Evolutionary conservation across 30 jellyfish, hydroid and myxozoan species (phyloP).

Genomic region (Aurelia sp.): DNA sequence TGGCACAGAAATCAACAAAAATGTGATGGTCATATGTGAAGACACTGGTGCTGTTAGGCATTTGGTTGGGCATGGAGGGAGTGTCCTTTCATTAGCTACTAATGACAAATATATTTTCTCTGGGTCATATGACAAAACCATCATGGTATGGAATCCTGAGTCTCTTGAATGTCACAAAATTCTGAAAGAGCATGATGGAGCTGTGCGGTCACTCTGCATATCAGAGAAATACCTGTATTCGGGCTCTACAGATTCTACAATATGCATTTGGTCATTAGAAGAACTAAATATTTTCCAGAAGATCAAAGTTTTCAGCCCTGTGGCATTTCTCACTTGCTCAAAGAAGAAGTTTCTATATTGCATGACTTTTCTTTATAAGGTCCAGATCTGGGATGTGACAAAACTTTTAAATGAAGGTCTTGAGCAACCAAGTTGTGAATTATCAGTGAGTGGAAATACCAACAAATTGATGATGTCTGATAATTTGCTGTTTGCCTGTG

Average conservation of each 20-base stretch:
- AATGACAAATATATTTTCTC: constrained; percentile 59
- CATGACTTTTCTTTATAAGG: constrained; percentile 40
- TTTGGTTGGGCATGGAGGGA: constrained; percentile 81
- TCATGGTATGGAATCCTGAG: constrained; percentile 83
- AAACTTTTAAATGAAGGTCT: constrained; percentile 10
- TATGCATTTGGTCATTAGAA: constrained; percentile 62
- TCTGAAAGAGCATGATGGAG: constrained; percentile 73
- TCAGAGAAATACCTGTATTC: constrained; percentile 62
- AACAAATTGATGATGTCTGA: constrained; percentile 49
- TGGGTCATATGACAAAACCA: constrained; percentile 79
- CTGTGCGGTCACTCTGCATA: constrained; percentile 74
- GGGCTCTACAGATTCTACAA: constrained; percentile 82
- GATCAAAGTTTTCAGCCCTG: constrained; percentile 47
- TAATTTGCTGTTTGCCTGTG: constrained; percentile 53
- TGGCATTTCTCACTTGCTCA: constrained; percentile 71
- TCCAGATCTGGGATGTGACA: constrained; percentile 82
- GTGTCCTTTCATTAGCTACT: constrained; percentile 68
- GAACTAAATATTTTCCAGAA: constrained; percentile 15
- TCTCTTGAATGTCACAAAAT: constrained; percentile 66
- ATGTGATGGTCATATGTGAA: constrained; percentile 43
- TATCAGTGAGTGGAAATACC: constrained; percentile 28
- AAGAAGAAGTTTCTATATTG: constrained; percentile 71
- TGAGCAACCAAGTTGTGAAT: background rate
- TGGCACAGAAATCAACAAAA: constrained; percentile 31
- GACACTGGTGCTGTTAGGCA: constrained; percentile 57